Percentiles rank a stretch among this genome's conserved stretches.
Conservation (phyloP, 2,797 vertebrate species). For the Spea hammondii region DNA sequence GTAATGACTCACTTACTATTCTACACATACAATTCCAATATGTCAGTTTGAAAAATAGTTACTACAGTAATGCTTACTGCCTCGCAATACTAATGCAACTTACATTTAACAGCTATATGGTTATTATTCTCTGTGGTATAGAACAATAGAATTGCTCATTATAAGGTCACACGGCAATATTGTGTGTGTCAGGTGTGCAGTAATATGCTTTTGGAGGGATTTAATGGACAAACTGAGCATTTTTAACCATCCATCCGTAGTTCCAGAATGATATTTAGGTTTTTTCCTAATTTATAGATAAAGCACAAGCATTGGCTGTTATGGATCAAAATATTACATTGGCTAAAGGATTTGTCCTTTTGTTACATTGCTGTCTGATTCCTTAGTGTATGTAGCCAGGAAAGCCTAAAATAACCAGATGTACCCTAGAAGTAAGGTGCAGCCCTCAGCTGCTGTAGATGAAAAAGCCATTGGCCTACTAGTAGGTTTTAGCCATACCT, state of each 20-base stretch:
- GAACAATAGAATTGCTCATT: constrained; percentile 13
- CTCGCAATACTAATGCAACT: constrained; percentile 6
- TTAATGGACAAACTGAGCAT: not conserved
- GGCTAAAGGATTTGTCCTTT: no score
- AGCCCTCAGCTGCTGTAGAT: no score
- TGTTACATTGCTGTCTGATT: no score
- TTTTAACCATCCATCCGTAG: not conserved
- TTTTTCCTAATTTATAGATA: no score
- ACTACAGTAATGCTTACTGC: constrained; percentile 14
- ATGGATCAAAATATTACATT: no score
- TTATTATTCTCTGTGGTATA: constrained; percentile 9
- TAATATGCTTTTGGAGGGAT: constrained; percentile 1
- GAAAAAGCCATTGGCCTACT: no score
- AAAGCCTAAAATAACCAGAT: no score
- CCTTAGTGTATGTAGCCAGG: no score
- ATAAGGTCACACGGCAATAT: constrained; percentile 9
- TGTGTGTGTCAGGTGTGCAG: not conserved
- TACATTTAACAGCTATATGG: constrained; percentile 4
- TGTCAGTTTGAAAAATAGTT: constrained; percentile 22
- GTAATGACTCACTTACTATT: constrained; percentile 7
- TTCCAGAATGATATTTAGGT: no score
- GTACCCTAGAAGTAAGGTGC: no score
- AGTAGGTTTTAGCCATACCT: no score
- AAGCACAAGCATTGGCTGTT: no score
- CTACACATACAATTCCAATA: constrained; percentile 10